phyloP scores from a whole-genome alignment of 2,888 invertebrate genomes.

The Yponomeuta evonymella region DNA sequence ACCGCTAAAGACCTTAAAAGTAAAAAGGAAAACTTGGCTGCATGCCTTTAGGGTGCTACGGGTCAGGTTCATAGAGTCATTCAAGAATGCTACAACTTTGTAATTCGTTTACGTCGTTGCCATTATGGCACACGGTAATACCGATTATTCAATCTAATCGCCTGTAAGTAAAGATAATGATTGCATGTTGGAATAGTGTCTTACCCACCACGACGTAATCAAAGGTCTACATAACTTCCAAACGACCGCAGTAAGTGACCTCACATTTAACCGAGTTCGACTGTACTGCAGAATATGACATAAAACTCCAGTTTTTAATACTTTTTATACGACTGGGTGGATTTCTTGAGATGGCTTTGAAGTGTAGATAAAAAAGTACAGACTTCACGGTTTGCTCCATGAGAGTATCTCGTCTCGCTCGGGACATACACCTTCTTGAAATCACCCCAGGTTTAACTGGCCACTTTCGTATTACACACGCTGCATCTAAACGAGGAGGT shows the following conservation, averaged over 20 bases:
- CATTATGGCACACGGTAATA: background rate
- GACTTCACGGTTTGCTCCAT: constrained; percentile 13
- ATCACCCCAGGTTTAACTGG: background rate
- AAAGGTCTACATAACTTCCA: constrained; percentile 1
- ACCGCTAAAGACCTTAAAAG: background rate
- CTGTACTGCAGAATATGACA: background rate
- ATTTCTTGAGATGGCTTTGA: constrained; percentile 5
- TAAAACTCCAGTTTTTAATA: background rate
- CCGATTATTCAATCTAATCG: constrained; percentile 1
- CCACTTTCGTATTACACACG: background rate
- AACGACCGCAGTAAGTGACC: background rate
- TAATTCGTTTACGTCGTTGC: background rate
- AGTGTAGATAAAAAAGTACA: constrained; percentile 13
- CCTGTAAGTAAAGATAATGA: background rate
- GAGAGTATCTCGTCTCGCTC: constrained; percentile 33
- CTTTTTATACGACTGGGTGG: background rate
- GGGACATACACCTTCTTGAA: background rate
- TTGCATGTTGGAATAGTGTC: constrained; percentile 3
- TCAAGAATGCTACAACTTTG: background rate
- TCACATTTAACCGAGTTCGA: background rate
- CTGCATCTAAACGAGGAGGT: background rate
- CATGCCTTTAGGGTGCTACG: background rate
- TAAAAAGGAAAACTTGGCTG: background rate
- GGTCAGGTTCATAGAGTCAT: background rate
- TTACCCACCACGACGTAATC: background rate